These are phyloP conservation scores for Leucophenga montana DNA, from an alignment of 2,888 invertebrate genomes.

Conservation along the genomic window DNA sequence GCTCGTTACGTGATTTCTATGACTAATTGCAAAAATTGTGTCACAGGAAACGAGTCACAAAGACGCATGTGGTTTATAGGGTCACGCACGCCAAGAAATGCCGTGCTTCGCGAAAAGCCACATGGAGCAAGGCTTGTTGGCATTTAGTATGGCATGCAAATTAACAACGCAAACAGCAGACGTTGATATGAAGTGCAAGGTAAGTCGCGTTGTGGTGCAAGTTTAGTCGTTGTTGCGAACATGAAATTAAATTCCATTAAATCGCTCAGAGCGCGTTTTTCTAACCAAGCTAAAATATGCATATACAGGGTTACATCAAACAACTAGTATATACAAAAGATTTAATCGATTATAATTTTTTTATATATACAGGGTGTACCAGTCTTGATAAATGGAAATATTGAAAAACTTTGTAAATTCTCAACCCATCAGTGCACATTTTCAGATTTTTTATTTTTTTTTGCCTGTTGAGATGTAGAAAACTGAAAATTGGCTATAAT, in stretches of 20 bases:
- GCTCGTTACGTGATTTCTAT: slow-evolving; percentile 64
- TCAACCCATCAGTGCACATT: too few species aligned
- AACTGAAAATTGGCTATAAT: too few species aligned
- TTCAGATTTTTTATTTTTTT: too few species aligned
- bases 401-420: too few species aligned
- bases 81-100: slow-evolving; percentile 51
- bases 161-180: slow-evolving; percentile 13
- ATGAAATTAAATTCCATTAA: slow-evolving; percentile 65
- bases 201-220: not conserved
- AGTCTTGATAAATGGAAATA: not conserved
- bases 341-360: not conserved
- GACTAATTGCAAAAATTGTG: slow-evolving; percentile 70
- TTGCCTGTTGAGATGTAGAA: too few species aligned
- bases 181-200: slow-evolving; percentile 10
- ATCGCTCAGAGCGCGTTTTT: slow-evolving; percentile 26
- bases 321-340: not conserved
- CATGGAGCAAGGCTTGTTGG: slow-evolving; percentile 13
- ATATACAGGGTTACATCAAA: too few species aligned
- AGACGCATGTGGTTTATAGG: slow-evolving; percentile 45
- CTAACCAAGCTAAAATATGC: not conserved
- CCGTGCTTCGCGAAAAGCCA: not conserved
- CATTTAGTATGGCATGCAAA: slow-evolving; percentile 13
- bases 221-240: slow-evolving; percentile 61
- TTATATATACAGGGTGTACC: too few species aligned
- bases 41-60: slow-evolving; percentile 53